phyloP scores from a whole-genome alignment of 2,888 invertebrate species.

The Nebria brevicollis region DNA sequence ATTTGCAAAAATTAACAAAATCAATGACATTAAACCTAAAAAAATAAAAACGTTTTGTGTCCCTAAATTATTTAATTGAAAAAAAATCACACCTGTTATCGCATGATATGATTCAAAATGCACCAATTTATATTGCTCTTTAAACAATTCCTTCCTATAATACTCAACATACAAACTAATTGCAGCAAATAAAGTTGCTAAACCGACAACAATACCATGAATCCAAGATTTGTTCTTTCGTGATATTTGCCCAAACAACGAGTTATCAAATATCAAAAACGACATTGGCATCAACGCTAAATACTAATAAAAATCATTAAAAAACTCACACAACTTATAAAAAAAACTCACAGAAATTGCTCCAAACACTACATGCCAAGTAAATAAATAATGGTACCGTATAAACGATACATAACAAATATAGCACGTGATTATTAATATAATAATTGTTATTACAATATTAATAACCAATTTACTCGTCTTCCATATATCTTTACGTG shows the following conservation, averaged over 20 bases:
- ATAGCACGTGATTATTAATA: conserved; percentile 15
- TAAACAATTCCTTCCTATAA: conserved; percentile 31
- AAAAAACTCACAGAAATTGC: conserved; percentile 19
- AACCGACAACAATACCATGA: conserved; percentile 23
- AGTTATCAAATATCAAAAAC: conserved; percentile 22
- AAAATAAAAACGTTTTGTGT: conserved; percentile 36
- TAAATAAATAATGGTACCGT: conserved; percentile 27
- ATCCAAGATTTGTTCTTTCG: conserved; percentile 26
- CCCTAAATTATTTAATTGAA: no score
- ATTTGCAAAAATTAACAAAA: conserved; percentile 54
- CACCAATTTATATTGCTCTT: conserved; percentile 22
- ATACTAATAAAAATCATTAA: conserved; percentile 22
- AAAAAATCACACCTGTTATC: conserved; percentile 16
- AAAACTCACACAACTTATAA: not conserved
- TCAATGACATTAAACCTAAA: conserved; percentile 57
- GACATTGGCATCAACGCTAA: conserved; percentile 24
- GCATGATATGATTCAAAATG: conserved; percentile 40
- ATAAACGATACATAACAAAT: conserved; percentile 4
- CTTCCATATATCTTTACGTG: not conserved
- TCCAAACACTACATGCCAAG: conserved; percentile 29
- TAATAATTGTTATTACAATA: conserved; percentile 15
- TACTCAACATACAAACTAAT: conserved; percentile 19
- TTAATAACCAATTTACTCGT: conserved; percentile 16
- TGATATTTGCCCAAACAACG: conserved; percentile 9
- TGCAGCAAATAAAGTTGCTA: conserved; percentile 25